phyloP scores from a whole-genome alignment of 2,888 invertebrate species.

The Acanthosepion pharaonis region DNA sequence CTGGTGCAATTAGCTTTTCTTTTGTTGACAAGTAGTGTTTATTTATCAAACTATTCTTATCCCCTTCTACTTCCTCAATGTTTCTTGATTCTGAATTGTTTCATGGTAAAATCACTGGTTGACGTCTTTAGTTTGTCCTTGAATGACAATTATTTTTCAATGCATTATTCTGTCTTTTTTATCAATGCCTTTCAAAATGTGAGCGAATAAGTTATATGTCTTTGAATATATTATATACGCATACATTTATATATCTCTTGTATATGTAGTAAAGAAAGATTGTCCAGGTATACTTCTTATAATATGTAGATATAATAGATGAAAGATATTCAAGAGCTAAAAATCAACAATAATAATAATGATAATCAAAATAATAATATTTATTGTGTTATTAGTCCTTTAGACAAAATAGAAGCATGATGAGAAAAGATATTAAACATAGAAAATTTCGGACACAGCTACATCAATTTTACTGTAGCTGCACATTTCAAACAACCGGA shows the following conservation, averaged over 20 bases:
- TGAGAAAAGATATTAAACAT: no score
- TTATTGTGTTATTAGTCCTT: no score
- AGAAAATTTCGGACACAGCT: no score
- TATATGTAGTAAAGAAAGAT: no score
- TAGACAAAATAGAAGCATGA: no score
- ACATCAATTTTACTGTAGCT: no score
- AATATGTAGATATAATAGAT: no score
- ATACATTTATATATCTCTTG: neutral
- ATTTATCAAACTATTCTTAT: neutral
- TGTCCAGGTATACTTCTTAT: no score
- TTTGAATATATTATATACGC: neutral
- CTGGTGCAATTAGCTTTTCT: neutral
- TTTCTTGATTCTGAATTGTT: neutral
- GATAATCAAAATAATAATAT: no score
- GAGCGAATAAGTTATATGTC: neutral
- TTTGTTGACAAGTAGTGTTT: conserved; percentile 33
- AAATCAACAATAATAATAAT: no score
- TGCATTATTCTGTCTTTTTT: neutral
- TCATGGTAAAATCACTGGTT: neutral
- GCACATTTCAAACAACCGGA: no score
- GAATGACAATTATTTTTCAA: neutral
- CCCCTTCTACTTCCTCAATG: neutral
- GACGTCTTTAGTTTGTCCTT: neutral
- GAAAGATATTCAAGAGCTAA: no score
- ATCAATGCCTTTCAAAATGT: neutral